Base-by-base conservation (phyloP, 2,113 vertebrate genomes). In the Heterochromis multidens region DNA sequence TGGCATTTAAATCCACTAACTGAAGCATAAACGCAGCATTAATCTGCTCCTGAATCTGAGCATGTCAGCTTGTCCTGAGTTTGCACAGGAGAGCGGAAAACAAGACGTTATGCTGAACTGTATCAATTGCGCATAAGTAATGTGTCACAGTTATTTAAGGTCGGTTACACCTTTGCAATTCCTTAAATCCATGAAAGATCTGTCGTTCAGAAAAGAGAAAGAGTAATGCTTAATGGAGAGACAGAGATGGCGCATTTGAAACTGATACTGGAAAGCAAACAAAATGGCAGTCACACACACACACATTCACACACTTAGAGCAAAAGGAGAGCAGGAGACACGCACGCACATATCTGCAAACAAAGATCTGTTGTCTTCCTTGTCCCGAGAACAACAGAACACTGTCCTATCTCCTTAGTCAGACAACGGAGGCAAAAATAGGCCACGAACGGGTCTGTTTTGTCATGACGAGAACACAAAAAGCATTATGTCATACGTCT, bases 271-370 rank as follows among this genome's bases (percentile, higher is more conserved):
- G 46, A 74, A 60, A 72, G 79, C 67, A 82, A 84, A 88, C 82
- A 90, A 90, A 90, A 93, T 83, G 86, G 84, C 77, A 85, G 86
- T 89, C 54, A 67, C 43, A 4, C 31, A 81, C 63, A 56, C 35
- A 3, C 13, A 14, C 80, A 31, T 10, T 10, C 25, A n/a, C 10
- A 14, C 52, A 40, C 25, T 19, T 17, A 23, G 65, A 67, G 61
- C 7, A 8, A 82, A 23, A 76, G 40, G 56, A 61, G 27, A 79
- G 54, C 54, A 14, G 79, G 7, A 67, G 2, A 65, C 46, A 79
- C 61, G 77, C 52, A n/a, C 58, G 31, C 25, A 10, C 37, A 25
- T 10, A 2, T 52, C 7, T 29, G 67, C 5, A 27, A 62, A 40
- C 46, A 70, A 29, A 63, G 37, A 82, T 52, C 43, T 40, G 11